Percentiles rank a stretch among this genome's conserved stretches.
Conservation (phyloP, 2,888 invertebrate species). For the Mesorhabditis belari region DNA sequence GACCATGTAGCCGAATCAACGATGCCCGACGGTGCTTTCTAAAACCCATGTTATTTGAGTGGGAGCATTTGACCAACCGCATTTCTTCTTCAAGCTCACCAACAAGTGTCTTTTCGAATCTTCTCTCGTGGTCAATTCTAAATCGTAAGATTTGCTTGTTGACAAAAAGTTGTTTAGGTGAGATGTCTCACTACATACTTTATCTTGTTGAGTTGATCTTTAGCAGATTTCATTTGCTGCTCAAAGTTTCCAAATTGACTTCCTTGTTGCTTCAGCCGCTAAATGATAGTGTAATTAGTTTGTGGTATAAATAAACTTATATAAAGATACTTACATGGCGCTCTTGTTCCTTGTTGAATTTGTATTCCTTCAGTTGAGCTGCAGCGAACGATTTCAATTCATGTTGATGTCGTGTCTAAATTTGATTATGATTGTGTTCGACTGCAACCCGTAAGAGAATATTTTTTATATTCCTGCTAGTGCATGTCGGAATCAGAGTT, state of each 20-base stretch:
- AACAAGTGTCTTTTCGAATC: slow-evolving; percentile 8
- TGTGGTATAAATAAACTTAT: neutral
- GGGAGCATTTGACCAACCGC: slow-evolving; percentile 1
- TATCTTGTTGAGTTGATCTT: slow-evolving; percentile 16
- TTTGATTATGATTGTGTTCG: too few species aligned
- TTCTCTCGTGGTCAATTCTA: neutral
- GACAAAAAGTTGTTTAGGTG: too few species aligned
- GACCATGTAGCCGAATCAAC: slow-evolving; percentile 14
- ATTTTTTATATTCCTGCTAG: too few species aligned
- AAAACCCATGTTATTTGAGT: slow-evolving; percentile 9
- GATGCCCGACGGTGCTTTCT: slow-evolving; percentile 22
- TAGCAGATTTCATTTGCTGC: slow-evolving; percentile 19
- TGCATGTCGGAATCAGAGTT: too few species aligned
- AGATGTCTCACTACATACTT: slow-evolving; percentile 11
- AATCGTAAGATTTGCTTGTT: neutral
- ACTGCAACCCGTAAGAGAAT: too few species aligned
- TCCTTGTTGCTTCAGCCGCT: slow-evolving; percentile 12
- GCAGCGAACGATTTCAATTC: slow-evolving; percentile 84
- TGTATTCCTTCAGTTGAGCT: slow-evolving; percentile 90
- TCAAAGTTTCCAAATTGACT: slow-evolving; percentile 14
- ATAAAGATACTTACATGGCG: slow-evolving; percentile 60
- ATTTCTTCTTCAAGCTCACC: slow-evolving; percentile 17
- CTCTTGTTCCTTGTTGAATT: slow-evolving; percentile 86
- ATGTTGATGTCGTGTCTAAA: slow-evolving; percentile 66
- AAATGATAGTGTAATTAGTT: slow-evolving; percentile 1